Evolutionary conservation across 2,888 invertebrate species (phyloP).

Genomic region (Abrostola tripartita): DNA sequence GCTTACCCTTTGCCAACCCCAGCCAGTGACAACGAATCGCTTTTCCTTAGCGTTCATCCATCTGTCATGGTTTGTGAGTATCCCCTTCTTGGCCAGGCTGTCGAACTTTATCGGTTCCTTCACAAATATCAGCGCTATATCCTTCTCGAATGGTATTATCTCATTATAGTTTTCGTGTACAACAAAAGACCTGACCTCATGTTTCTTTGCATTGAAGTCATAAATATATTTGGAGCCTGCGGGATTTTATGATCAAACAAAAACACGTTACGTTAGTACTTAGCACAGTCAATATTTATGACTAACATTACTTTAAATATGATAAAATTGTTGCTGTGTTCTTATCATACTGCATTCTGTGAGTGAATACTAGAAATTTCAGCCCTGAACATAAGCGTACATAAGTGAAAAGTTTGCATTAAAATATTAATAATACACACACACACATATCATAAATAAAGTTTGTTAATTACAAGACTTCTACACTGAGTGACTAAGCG

Average conservation of each 20-base stretch:
- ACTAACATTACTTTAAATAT: too few relatives aligned
- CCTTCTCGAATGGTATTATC: slow-evolving; percentile 66
- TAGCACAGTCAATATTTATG: too few relatives aligned
- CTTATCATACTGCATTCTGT: too few relatives aligned
- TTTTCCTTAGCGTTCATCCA: slow-evolving; percentile 69
- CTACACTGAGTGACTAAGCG: too few relatives aligned
- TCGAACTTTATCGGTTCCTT: slow-evolving; percentile 60
- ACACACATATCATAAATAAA: too few relatives aligned
- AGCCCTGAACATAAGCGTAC: too few relatives aligned
- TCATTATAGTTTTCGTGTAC: slow-evolving; percentile 70
- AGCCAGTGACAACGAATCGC: slow-evolving; percentile 71
- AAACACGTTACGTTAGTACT: neutral
- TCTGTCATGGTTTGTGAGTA: slow-evolving; percentile 60
- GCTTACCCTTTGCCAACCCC: slow-evolving; percentile 74
- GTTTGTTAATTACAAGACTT: too few relatives aligned
- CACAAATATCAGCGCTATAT: slow-evolving; percentile 74
- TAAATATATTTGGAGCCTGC: slow-evolving; percentile 71
- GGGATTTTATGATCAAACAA: slow-evolving; percentile 15
- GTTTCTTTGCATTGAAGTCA: slow-evolving; percentile 61
- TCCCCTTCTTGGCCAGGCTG: slow-evolving; percentile 61
- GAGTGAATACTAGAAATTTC: too few relatives aligned
- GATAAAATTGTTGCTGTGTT: too few relatives aligned
- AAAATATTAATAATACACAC: too few relatives aligned
- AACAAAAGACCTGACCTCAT: slow-evolving; percentile 57
- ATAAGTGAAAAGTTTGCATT: too few relatives aligned